Conservation (phyloP, 2,113 vertebrate species). For the Percopsis transmontana region DNA sequence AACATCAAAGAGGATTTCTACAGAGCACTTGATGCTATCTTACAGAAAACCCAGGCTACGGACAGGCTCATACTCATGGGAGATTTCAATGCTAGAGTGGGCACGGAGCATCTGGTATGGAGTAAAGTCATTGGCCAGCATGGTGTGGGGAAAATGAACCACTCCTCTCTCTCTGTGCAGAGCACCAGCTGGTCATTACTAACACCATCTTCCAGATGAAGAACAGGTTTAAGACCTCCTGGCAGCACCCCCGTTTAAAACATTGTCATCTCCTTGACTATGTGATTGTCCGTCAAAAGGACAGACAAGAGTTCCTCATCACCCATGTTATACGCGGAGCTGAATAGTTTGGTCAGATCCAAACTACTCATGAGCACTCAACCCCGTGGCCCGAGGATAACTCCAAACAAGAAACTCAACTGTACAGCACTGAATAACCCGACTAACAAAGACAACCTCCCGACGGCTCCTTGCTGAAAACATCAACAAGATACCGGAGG, state of each 20-base stretch:
- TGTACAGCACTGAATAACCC: background rate
- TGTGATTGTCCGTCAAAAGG: background rate
- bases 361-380: too few species aligned
- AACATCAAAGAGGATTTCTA: slow-evolving; percentile 4
- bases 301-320: background rate
- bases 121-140: slow-evolving; percentile 1
- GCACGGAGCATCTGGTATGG: background rate
- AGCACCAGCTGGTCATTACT: background rate
- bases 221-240: background rate
- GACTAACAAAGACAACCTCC: background rate
- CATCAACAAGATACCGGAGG: too few species aligned
- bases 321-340: background rate
- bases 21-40: background rate
- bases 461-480: too few species aligned
- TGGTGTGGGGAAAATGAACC: background rate
- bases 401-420: too few species aligned
- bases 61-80: background rate
- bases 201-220: background rate
- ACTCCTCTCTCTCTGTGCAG: background rate
- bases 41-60: background rate
- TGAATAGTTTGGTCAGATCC: background rate
- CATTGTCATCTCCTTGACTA: background rate
- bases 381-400: background rate
- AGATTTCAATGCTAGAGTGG: background rate
- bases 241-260: background rate